These are phyloP conservation scores for Dromiciops gliroides DNA, from an alignment of 2,113 vertebrate genomes.

Conservation along the genomic window DNA sequence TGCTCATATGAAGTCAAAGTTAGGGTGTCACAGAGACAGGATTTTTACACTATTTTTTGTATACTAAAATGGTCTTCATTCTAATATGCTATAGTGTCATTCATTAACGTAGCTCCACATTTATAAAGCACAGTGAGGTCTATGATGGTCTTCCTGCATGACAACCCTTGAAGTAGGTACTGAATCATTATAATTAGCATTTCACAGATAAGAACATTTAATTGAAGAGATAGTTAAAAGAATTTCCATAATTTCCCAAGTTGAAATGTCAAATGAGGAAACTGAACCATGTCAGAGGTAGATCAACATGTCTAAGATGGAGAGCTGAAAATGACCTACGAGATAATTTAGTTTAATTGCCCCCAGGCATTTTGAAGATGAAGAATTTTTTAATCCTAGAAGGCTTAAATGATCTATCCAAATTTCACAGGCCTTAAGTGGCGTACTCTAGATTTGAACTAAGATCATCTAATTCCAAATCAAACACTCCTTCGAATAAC, in stretches of 20 bases:
- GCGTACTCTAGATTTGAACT: background rate
- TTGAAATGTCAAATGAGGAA: background rate
- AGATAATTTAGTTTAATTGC: background rate
- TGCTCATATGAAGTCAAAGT: background rate
- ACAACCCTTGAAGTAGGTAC: background rate
- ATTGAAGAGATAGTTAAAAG: background rate
- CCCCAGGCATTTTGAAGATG: background rate
- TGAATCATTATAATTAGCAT: background rate
- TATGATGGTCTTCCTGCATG: background rate
- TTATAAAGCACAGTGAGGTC: background rate
- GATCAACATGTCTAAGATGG: background rate
- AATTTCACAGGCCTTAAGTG: background rate
- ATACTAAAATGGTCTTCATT: background rate
- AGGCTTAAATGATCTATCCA: background rate
- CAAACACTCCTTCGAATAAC: background rate
- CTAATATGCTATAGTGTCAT: background rate
- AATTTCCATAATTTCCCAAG: background rate
- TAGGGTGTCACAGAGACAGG: background rate
- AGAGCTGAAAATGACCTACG: background rate
- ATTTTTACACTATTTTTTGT: background rate
- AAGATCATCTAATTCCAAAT: background rate
- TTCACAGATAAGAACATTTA: background rate
- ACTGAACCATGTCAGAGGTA: background rate
- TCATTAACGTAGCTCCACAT: background rate
- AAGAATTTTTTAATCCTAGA: background rate